A percentile compares a stretch with the other conserved stretches of the same genome.
phyloP scores from a whole-genome alignment of 2,888 invertebrate genomes.

The Drosophila robusta region DNA sequence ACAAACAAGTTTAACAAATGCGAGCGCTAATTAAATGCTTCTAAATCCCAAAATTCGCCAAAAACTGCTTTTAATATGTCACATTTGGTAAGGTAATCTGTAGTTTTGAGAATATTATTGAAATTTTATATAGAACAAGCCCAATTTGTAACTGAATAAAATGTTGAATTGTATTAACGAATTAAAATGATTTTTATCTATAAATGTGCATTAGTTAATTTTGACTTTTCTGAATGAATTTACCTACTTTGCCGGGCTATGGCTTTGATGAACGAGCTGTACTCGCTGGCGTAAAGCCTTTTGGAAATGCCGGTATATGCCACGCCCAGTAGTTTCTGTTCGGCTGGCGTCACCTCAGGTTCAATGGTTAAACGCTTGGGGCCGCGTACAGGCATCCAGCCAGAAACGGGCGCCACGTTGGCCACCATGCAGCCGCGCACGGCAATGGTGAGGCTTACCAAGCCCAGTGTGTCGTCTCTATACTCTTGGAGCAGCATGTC shows the following conservation, averaged over 20 bases:
- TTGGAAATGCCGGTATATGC: constrained; percentile 49
- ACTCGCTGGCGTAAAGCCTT: constrained; percentile 63
- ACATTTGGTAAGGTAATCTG: constrained; percentile 15
- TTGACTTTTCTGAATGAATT: not conserved
- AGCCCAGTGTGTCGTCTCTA: constrained; percentile 84
- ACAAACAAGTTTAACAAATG: constrained; percentile 11
- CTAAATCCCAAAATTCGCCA: constrained; percentile 23
- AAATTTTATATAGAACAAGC: constrained; percentile 41
- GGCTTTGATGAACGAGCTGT: constrained; percentile 55
- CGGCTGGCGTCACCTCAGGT: constrained; percentile 24
- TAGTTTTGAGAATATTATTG: constrained; percentile 39
- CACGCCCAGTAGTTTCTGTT: constrained; percentile 55
- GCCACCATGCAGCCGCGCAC: constrained; percentile 90
- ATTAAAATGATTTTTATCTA: not conserved
- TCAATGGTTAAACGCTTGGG: constrained; percentile 64
- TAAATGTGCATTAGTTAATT: not conserved
- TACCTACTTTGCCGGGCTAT: constrained; percentile 30
- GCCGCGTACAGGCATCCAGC: constrained; percentile 91
- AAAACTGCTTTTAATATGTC: constrained; percentile 42
- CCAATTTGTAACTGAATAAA: constrained; percentile 61
- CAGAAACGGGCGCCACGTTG: constrained; percentile 89
- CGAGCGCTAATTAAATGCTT: constrained; percentile 28
- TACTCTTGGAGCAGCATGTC: constrained; percentile 89
- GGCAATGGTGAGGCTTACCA: constrained; percentile 88
- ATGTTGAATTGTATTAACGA: constrained; percentile 57